phyloP scores from a whole-genome alignment of 2,113 vertebrate genomes.

The Loxodonta africana region DNA sequence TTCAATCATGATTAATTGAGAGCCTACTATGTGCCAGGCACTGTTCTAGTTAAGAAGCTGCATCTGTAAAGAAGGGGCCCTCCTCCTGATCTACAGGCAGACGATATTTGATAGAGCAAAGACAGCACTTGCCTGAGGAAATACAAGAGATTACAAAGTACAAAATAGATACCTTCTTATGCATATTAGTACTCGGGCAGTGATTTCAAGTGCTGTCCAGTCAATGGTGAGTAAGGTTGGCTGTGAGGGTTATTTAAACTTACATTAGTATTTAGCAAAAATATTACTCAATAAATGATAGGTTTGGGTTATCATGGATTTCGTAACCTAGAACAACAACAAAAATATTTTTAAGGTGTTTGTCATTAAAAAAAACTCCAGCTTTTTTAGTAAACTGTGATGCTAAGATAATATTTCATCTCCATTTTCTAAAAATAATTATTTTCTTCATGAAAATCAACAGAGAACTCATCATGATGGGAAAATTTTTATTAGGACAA shows the following conservation, averaged over 20 bases:
- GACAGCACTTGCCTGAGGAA: background rate
- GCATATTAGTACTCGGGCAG: background rate
- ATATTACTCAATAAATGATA: background rate
- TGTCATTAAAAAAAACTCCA: background rate
- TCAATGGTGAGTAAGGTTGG: background rate
- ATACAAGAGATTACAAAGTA: background rate
- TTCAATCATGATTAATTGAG: background rate
- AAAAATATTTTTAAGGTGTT: background rate
- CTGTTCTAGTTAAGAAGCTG: background rate
- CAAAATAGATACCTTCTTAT: background rate
- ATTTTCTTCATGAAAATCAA: constrained; percentile 1
- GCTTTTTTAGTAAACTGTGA: background rate
- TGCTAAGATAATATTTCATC: background rate
- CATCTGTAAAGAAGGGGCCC: background rate
- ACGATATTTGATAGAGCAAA: background rate
- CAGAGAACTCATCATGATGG: background rate
- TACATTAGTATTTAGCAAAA: background rate
- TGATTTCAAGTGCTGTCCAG: background rate
- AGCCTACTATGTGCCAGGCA: background rate
- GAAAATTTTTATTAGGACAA: background rate
- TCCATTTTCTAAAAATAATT: background rate
- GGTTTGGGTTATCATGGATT: background rate
- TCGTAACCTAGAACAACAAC: background rate
- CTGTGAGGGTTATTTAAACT: background rate
- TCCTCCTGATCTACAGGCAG: background rate